phyloP scores from a whole-genome alignment of 1,140 invertebrate species.

The Oedothorax gibbosus region DNA sequence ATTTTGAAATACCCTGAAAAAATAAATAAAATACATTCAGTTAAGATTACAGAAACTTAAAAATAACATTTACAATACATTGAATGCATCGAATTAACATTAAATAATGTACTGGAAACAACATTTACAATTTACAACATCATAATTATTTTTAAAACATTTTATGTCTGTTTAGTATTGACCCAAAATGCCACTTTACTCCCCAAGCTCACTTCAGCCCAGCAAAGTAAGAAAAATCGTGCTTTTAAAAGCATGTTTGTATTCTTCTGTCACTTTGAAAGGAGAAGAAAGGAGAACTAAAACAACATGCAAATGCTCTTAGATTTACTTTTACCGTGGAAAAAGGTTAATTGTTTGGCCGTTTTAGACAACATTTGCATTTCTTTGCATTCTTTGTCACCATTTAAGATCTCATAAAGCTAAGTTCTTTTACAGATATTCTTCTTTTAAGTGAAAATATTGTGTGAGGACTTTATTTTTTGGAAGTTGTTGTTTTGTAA shows the following conservation, averaged over 20 bases:
- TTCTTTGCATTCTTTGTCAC: neutral
- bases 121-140: too few species aligned
- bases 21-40: too few species aligned
- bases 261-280: neutral
- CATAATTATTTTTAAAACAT: too few species aligned
- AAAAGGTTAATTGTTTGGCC: conserved; percentile 7
- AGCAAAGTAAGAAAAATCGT: conserved; percentile 2
- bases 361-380: neutral
- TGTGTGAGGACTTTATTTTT: neutral
- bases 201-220: too few species aligned
- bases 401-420: neutral
- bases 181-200: too few species aligned
- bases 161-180: too few species aligned
- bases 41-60: too few species aligned
- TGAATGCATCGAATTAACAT: too few species aligned
- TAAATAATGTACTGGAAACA: too few species aligned
- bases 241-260: neutral
- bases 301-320: conserved; percentile 20
- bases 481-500: neutral
- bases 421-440: neutral
- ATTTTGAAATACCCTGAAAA: too few species aligned
- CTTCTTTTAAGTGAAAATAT: neutral
- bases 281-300: neutral
- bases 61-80: too few species aligned
- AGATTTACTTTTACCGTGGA: neutral